Percentiles rank a stretch among this genome's conserved stretches.
Evolutionary conservation across 2,113 vertebrate genomes (phyloP).

Genomic region (Corythoichthys haematopterus): DNA sequence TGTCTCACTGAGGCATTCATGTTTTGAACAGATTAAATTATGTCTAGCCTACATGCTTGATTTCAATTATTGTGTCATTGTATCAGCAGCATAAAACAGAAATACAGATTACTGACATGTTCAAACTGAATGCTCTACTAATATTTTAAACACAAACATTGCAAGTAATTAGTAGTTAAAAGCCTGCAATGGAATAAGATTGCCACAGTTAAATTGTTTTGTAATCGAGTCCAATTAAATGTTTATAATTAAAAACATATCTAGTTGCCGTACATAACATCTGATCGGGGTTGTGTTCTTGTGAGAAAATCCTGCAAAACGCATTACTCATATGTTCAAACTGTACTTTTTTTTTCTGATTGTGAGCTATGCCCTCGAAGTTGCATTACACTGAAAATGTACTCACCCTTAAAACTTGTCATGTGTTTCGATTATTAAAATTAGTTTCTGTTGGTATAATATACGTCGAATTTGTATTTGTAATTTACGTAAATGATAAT

Average conservation of each 20-base stretch:
- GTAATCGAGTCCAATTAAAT: not conserved
- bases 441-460: too few relatives aligned
- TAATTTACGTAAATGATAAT: too few relatives aligned
- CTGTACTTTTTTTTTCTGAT: not conserved
- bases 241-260: not conserved
- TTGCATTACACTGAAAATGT: not conserved
- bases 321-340: not conserved
- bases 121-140: not conserved
- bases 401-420: too few relatives aligned
- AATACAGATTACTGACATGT: not conserved
- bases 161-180: not conserved
- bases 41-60: constrained; percentile 42
- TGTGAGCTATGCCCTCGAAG: not conserved
- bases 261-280: not conserved
- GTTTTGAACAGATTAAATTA: constrained; percentile 58
- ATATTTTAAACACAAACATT: not conserved
- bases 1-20: constrained; percentile 45
- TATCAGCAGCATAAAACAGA: constrained; percentile 28
- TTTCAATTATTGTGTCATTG: constrained; percentile 33
- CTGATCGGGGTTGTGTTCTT: not conserved
- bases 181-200: not conserved
- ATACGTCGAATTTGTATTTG: too few relatives aligned
- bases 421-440: too few relatives aligned
- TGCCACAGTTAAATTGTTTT: not conserved
- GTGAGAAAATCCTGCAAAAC: not conserved